phyloP scores from a whole-genome alignment of 1,140 invertebrate genomes.

The Heterodera carotae region DNA sequence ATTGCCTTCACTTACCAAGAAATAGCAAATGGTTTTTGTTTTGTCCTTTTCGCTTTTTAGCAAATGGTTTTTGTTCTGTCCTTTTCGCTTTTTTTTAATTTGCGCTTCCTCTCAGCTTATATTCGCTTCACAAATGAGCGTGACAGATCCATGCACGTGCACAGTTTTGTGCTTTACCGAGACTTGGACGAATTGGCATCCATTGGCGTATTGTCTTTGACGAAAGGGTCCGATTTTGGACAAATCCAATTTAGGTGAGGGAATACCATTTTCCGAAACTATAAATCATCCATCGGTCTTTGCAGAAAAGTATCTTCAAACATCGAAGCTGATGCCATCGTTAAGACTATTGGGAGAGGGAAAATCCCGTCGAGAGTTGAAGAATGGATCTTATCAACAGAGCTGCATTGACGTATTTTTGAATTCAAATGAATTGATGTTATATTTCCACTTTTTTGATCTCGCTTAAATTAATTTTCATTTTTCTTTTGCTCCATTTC shows the following conservation, averaged over 20 bases:
- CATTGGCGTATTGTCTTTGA: neutral
- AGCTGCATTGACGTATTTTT: too few species aligned
- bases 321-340: neutral
- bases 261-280: neutral
- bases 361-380: neutral
- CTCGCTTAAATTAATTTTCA: too few species aligned
- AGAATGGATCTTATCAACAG: neutral
- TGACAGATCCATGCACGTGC: slow-evolving; percentile 20
- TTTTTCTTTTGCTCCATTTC: too few species aligned
- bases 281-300: neutral
- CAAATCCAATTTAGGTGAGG: slow-evolving; percentile 9
- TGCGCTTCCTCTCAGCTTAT: neutral
- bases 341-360: neutral
- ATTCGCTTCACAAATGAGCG: slow-evolving; percentile 20
- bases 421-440: too few species aligned
- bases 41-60: neutral
- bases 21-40: slow-evolving; percentile 12
- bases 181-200: slow-evolving; percentile 24
- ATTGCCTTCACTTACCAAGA: slow-evolving; percentile 23
- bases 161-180: slow-evolving; percentile 19
- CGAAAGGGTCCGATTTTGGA: slow-evolving; percentile 20
- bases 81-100: neutral
- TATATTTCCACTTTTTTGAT: too few species aligned
- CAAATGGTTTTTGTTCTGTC: neutral
- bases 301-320: neutral